Conservation (phyloP, 2,888 invertebrate species). For the Andrena dorsata region DNA sequence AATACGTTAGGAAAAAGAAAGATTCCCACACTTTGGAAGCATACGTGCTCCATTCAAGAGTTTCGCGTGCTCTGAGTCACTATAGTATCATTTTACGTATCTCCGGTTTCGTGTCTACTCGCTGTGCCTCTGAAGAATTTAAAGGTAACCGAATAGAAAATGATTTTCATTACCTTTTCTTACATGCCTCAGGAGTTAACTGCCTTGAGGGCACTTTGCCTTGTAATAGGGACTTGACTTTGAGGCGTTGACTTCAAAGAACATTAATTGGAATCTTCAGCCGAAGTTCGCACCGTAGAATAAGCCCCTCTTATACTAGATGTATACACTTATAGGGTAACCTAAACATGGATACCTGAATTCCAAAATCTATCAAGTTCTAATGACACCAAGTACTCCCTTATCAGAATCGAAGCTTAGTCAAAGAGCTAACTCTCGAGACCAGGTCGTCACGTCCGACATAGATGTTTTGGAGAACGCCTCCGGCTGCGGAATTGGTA, state of each 20-base stretch:
- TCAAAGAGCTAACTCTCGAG: not conserved
- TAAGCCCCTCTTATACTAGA: too few relatives aligned
- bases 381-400: too few relatives aligned
- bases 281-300: too few relatives aligned
- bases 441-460: constrained; percentile 44
- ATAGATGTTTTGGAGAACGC: constrained; percentile 45
- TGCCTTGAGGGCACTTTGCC: too few relatives aligned
- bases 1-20: constrained; percentile 65
- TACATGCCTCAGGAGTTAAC: too few relatives aligned
- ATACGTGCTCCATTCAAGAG: constrained; percentile 51
- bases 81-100: constrained; percentile 39
- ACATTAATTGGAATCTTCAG: too few relatives aligned
- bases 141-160: not conserved
- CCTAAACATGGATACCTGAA: too few relatives aligned
- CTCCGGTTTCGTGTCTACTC: constrained; percentile 29
- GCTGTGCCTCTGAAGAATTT: not conserved
- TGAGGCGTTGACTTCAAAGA: too few relatives aligned
- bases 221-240: too few relatives aligned
- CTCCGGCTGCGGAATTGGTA: constrained; percentile 29
- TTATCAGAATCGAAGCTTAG: not conserved
- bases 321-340: too few relatives aligned
- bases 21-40: constrained; percentile 68
- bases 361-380: too few relatives aligned
- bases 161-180: not conserved
- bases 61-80: constrained; percentile 48